These are phyloP conservation scores for Apodemia duryi DNA, from an alignment of 2,888 invertebrate genomes.

Conservation along the genomic window DNA sequence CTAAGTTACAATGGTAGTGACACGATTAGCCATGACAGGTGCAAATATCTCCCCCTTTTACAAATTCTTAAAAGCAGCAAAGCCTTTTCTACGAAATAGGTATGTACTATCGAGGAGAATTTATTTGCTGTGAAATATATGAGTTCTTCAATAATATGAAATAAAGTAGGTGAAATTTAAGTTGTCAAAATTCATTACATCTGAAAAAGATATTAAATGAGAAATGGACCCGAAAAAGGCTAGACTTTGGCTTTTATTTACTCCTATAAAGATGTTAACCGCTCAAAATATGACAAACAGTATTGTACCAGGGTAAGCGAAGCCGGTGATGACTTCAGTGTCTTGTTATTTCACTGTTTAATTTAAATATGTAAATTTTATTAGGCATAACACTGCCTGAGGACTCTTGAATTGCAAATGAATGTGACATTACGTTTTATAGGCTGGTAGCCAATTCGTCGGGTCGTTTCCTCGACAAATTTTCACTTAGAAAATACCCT, in stretches of 20 bases:
- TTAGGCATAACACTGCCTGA: constrained; percentile 76
- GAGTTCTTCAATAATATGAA: no score
- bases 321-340: constrained; percentile 60
- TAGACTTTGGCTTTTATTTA: neutral
- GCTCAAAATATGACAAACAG: constrained; percentile 7
- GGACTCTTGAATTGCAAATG: constrained; percentile 78
- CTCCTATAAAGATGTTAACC: neutral
- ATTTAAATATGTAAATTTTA: constrained; percentile 80
- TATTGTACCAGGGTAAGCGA: constrained; percentile 50
- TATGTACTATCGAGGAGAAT: no score
- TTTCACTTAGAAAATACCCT: constrained; percentile 63
- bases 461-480: constrained; percentile 70
- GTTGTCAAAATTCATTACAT: no score
- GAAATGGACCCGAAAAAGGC: neutral
- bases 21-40: no score
- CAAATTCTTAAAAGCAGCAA: no score
- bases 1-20: no score
- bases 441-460: constrained; percentile 75
- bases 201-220: no score
- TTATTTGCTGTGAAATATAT: no score
- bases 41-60: no score
- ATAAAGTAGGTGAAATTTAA: no score
- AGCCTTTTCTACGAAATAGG: no score
- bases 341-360: constrained; percentile 77
- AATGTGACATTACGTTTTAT: constrained; percentile 77